These are phyloP conservation scores for Leptopilina boulardi DNA, from an alignment of 1,140 invertebrate genomes.

Conservation along the genomic window DNA sequence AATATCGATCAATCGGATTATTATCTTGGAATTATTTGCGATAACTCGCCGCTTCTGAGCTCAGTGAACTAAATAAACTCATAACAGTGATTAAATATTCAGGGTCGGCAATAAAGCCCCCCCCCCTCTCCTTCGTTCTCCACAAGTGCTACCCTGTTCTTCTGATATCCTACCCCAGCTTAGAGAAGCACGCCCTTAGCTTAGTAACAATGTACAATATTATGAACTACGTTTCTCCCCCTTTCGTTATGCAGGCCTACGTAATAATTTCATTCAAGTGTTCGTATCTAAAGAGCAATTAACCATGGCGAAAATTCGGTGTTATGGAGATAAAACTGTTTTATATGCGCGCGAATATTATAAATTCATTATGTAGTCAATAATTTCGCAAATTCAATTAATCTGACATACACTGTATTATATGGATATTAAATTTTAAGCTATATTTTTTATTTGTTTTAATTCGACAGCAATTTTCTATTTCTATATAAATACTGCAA, in stretches of 20 bases:
- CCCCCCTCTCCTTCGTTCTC: conserved; percentile 25
- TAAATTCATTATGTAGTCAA: background rate
- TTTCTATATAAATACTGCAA: too few relatives aligned
- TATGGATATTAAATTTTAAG: too few relatives aligned
- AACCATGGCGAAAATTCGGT: conserved; percentile 39
- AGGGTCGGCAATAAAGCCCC: conserved; percentile 66
- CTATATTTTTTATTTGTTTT: too few relatives aligned
- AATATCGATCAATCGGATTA: background rate
- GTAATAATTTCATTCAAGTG: conserved; percentile 59
- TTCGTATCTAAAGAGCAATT: conserved; percentile 63
- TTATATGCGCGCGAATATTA: background rate
- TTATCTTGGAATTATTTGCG: background rate
- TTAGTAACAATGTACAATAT: conserved; percentile 67
- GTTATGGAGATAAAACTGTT: conserved; percentile 8
- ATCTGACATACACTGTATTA: background rate
- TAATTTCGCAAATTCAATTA: conserved; percentile 6
- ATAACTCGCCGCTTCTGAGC: conserved; percentile 13
- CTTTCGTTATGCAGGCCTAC: conserved; percentile 35
- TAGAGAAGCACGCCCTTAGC: conserved; percentile 63
- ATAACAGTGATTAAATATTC: conserved; percentile 72
- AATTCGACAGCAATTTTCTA: too few relatives aligned
- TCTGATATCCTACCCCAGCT: conserved; percentile 54
- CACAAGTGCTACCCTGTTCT: conserved; percentile 57
- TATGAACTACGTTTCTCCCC: conserved; percentile 59
- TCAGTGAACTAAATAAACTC: conserved; percentile 65